Evolutionary conservation across 2,797 vertebrate species (phyloP).

Genomic region (Syndactyla subalaris): DNA sequence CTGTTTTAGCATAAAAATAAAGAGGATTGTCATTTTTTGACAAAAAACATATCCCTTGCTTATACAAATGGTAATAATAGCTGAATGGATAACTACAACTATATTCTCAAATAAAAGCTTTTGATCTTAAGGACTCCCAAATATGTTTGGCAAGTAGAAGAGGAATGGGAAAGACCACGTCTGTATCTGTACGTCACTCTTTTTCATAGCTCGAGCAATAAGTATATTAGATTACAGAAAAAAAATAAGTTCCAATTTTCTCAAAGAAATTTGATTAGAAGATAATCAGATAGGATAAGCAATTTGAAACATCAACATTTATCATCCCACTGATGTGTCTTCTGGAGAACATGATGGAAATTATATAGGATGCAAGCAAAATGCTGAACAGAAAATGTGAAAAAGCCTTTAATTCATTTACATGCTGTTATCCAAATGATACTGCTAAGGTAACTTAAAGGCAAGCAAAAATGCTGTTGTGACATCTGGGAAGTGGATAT

Average conservation of each 20-base stretch:
- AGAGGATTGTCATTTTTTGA: background rate
- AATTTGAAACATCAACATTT: background rate
- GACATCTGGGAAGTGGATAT: fast-evolving
- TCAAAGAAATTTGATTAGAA: background rate
- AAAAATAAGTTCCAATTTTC: background rate
- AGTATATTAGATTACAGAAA: background rate
- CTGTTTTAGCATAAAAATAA: background rate
- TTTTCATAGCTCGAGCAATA: background rate
- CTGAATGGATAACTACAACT: background rate
- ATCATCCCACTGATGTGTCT: background rate
- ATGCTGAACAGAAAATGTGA: background rate
- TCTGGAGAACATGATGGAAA: background rate
- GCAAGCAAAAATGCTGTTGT: background rate
- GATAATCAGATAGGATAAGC: background rate
- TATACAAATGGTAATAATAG: background rate
- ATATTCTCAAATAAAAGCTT: background rate
- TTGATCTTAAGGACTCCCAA: background rate
- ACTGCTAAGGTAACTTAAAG: background rate
- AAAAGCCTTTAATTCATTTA: background rate
- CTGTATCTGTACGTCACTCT: background rate
- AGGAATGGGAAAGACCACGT: background rate
- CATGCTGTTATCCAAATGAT: background rate
- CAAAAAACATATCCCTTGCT: background rate
- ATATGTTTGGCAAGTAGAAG: background rate
- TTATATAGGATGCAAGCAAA: background rate